Conservation (phyloP, 2,888 invertebrate species). For the Melitaea athalia region DNA sequence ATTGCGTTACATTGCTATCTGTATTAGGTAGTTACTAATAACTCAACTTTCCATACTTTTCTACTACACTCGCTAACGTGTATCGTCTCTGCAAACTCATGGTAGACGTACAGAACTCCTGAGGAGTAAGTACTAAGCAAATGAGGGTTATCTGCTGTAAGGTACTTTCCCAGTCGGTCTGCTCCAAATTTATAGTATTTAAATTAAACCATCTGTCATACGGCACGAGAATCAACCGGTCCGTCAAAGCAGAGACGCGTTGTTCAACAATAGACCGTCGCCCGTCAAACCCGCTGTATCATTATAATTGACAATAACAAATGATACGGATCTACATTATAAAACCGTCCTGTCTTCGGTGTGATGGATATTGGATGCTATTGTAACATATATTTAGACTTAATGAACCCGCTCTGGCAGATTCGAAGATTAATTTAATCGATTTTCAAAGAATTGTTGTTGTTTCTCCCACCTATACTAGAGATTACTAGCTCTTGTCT, state of each 20-base stretch:
- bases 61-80: too few relatives aligned
- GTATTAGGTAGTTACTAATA: too few relatives aligned
- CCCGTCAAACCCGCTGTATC: conserved; percentile 54
- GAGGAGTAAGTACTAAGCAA: too few relatives aligned
- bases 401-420: conserved; percentile 48
- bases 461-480: neutral
- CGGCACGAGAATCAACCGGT: neutral
- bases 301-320: conserved; percentile 70
- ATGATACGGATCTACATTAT: conserved; percentile 58
- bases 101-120: too few relatives aligned
- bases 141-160: too few relatives aligned
- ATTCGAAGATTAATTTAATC: conserved; percentile 41
- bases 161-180: too few relatives aligned
- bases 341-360: conserved; percentile 47
- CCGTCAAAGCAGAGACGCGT: conserved; percentile 18
- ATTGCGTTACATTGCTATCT: too few relatives aligned
- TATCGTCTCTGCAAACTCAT: too few relatives aligned
- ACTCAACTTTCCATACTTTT: too few relatives aligned
- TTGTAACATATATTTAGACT: conserved; percentile 47
- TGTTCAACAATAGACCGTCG: conserved; percentile 41
- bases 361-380: conserved; percentile 50
- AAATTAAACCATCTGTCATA: too few relatives aligned
- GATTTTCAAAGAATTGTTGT: conserved; percentile 18
- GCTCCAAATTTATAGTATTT: too few relatives aligned
- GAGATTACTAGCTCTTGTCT: too few relatives aligned